Percentiles rank a stretch among this genome's conserved stretches.
Evolutionary conservation across 92 coral and sea anemone genomes (phyloP).

Genomic region (Scolanthus callimorphus): DNA sequence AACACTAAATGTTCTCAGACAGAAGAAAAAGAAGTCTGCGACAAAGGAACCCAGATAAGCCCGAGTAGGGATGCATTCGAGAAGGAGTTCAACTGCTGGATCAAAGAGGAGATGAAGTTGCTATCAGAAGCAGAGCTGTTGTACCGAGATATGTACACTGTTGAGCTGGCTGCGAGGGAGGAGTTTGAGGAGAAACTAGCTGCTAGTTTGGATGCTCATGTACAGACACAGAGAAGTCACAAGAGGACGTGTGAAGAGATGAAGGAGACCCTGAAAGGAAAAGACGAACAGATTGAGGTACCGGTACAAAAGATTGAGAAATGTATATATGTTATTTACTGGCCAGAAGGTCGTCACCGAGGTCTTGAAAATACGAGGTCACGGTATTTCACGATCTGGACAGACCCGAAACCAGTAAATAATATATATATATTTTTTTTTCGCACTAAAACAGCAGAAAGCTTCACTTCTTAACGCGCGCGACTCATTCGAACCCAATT

Average conservation of each 20-base stretch:
- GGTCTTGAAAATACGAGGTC: too few relatives aligned
- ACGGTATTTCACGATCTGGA: too few relatives aligned
- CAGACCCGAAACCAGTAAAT: too few relatives aligned
- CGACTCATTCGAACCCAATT: too few relatives aligned
- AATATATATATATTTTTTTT: too few relatives aligned
- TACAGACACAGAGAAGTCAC: constrained; percentile 49
- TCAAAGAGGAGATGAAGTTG: constrained; percentile 46
- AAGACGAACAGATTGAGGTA: constrained; percentile 59
- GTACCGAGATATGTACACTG: constrained; percentile 43
- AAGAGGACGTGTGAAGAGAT: constrained; percentile 50
- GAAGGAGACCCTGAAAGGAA: constrained; percentile 38
- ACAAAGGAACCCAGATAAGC: constrained; percentile 48
- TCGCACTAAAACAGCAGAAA: too few relatives aligned
- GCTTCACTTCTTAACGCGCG: too few relatives aligned
- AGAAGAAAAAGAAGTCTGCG: background rate
- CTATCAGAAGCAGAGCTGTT: constrained; percentile 33
- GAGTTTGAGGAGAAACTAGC: constrained; percentile 49
- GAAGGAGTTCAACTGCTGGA: constrained; percentile 59
- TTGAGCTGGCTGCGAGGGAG: constrained; percentile 19
- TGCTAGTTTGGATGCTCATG: constrained; percentile 53
- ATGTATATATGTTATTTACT: background rate
- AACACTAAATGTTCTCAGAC: constrained; percentile 14
- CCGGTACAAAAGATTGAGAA: background rate
- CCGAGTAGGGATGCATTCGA: constrained; percentile 56
- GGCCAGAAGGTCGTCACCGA: background rate